phyloP scores from a whole-genome alignment of 2,888 invertebrate species.

The Syritta pipiens region DNA sequence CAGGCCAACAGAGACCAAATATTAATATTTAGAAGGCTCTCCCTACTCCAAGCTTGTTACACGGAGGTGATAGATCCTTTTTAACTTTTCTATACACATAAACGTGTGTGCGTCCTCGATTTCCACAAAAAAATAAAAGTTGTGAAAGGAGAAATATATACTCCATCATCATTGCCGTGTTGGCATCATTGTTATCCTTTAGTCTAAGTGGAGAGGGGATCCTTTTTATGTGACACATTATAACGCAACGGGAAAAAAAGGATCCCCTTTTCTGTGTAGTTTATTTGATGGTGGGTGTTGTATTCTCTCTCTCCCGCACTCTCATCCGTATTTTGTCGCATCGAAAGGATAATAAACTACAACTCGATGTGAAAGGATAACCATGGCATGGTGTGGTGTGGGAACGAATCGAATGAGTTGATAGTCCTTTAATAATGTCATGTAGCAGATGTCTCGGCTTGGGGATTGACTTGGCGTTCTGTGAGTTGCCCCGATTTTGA shows the following conservation, averaged over 20 bases:
- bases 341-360: slow-evolving; percentile 48
- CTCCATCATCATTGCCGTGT: slow-evolving; percentile 23
- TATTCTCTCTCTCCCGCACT: background rate
- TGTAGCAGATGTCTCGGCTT: slow-evolving; percentile 46
- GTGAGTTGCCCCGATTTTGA: slow-evolving; percentile 51
- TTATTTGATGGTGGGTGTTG: slow-evolving; percentile 4
- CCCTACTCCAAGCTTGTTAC: slow-evolving; percentile 35
- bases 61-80: slow-evolving; percentile 54
- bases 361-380: too few relatives aligned
- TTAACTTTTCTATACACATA: slow-evolving; percentile 10
- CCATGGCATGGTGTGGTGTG: background rate
- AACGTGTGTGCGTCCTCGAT: background rate
- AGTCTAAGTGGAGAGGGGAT: background rate
- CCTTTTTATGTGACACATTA: slow-evolving; percentile 25
- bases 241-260: background rate
- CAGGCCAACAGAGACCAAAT: slow-evolving; percentile 46
- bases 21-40: slow-evolving; percentile 57
- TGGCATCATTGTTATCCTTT: slow-evolving; percentile 19
- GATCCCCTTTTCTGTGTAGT: background rate
- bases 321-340: slow-evolving; percentile 32
- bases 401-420: slow-evolving; percentile 36
- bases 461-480: slow-evolving; percentile 45
- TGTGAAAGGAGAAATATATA: background rate
- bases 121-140: background rate
- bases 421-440: slow-evolving; percentile 64